phyloP scores from a whole-genome alignment of 2,888 invertebrate genomes.

The Drosophila rubida region DNA sequence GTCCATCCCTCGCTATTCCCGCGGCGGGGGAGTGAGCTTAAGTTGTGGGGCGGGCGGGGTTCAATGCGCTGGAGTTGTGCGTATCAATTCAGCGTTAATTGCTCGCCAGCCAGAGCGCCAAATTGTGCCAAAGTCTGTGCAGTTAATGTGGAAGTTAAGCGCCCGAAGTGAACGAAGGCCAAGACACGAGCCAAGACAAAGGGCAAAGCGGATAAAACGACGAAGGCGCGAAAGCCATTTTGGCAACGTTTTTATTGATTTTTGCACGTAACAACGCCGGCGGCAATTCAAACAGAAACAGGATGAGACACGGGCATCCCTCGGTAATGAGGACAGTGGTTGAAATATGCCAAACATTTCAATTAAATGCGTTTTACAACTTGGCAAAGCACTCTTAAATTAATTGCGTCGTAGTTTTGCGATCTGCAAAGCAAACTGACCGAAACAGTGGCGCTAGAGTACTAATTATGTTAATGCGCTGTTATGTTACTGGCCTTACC shows the following conservation, averaged over 20 bases:
- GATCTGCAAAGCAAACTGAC: no score
- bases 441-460: no score
- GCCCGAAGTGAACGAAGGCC: slow-evolving; percentile 10
- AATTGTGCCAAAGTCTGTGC: slow-evolving; percentile 55
- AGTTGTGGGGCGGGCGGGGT: slow-evolving; percentile 41
- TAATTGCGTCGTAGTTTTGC: not conserved
- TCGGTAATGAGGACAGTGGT: slow-evolving; percentile 41
- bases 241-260: slow-evolving; percentile 72
- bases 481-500: no score
- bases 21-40: slow-evolving; percentile 5
- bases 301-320: slow-evolving; percentile 4
- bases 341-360: not conserved
- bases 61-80: slow-evolving; percentile 68
- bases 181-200: not conserved
- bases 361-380: not conserved
- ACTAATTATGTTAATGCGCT: no score
- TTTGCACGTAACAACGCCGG: slow-evolving; percentile 44
- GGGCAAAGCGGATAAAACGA: slow-evolving; percentile 60
- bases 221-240: slow-evolving; percentile 69
- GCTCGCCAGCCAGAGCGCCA: slow-evolving; percentile 46
- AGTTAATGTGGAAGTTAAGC: slow-evolving; percentile 63
- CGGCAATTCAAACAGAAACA: slow-evolving; percentile 10
- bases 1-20: not conserved
- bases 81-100: slow-evolving; percentile 79
- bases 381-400: not conserved